phyloP scores from a whole-genome alignment of 2,113 vertebrate species.

The Bettongia penicillata region DNA sequence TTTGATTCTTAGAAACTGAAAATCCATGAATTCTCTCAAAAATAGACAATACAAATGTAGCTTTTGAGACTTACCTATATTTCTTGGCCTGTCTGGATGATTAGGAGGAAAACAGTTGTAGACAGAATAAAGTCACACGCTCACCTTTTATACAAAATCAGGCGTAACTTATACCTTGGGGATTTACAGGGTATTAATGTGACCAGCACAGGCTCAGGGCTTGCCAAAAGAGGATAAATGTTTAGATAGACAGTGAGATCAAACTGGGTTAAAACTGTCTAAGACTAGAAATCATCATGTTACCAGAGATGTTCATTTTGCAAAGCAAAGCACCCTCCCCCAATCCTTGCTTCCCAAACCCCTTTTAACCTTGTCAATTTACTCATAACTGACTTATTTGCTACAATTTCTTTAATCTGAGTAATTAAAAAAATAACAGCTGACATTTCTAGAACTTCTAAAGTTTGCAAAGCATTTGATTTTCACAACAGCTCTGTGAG shows the following conservation, averaged over 20 bases:
- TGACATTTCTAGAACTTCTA: neutral
- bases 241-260: constrained; percentile 83
- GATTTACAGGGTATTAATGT: constrained; percentile 83
- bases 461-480: neutral
- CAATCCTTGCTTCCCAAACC: constrained; percentile 49
- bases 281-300: constrained; percentile 59
- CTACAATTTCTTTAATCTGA: constrained; percentile 51
- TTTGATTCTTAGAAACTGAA: neutral
- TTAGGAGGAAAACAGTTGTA: constrained; percentile 45
- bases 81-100: constrained; percentile 44
- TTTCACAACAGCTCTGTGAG: neutral
- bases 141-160: constrained; percentile 84
- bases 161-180: constrained; percentile 80
- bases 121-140: constrained; percentile 42
- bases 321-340: constrained; percentile 65
- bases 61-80: constrained; percentile 78
- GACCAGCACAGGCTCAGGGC: constrained; percentile 70
- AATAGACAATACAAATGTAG: neutral
- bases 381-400: constrained; percentile 59
- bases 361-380: constrained; percentile 69
- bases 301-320: constrained; percentile 53
- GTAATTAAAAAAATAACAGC: constrained; percentile 17
- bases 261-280: constrained; percentile 75
- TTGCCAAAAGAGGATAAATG: constrained; percentile 80
- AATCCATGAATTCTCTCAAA: constrained; percentile 6